phyloP scores from a whole-genome alignment of 2,888 invertebrate genomes.

The Rhagium mordax region DNA sequence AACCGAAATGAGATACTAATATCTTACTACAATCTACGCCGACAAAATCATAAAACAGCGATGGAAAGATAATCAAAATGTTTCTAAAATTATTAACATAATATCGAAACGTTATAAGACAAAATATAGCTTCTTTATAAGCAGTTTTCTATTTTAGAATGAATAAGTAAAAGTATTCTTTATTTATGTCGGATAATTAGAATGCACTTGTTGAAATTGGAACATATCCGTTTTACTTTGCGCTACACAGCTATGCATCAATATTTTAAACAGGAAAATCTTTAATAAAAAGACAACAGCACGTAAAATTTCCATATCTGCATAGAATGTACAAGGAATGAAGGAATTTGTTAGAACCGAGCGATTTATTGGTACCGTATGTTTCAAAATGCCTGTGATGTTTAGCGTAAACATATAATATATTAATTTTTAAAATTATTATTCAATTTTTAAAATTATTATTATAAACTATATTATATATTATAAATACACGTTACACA shows the following conservation, averaged over 20 bases:
- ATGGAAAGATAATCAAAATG: not conserved
- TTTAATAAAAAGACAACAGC: not conserved
- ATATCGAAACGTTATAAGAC: not conserved
- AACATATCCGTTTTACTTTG: not conserved
- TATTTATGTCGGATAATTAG: not conserved
- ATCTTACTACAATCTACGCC: constrained; percentile 45
- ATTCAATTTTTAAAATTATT: no score
- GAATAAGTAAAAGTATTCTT: not conserved
- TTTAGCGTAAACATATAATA: no score
- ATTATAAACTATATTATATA: no score
- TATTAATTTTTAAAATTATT: no score
- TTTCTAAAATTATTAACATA: not conserved
- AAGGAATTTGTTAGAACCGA: not conserved
- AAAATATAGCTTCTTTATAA: not conserved
- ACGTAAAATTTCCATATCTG: not conserved
- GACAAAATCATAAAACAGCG: not conserved
- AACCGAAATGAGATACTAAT: constrained; percentile 44
- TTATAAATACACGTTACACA: no score
- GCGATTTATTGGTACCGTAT: not conserved
- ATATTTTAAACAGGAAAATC: not conserved
- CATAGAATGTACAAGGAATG: not conserved
- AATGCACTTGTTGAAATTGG: not conserved
- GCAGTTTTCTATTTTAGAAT: not conserved
- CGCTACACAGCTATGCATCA: not conserved
- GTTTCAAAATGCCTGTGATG: no score